Evolutionary conservation across 2,888 invertebrate species (phyloP), one percentile per base, ranked within the genome.

Genomic region (Mimachlamys varia): DNA sequence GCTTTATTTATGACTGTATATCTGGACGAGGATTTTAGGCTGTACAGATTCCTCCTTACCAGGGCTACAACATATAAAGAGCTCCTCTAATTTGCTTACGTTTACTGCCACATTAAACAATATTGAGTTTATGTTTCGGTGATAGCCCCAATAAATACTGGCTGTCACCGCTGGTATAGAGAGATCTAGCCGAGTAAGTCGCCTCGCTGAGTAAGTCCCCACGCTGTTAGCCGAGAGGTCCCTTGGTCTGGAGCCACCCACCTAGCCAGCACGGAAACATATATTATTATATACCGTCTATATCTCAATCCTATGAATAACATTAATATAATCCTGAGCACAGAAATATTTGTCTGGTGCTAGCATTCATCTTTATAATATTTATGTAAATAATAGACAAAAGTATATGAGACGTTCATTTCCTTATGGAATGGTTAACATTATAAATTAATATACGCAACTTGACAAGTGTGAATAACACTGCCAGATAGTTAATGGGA

Each of bases 301-400:
- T 62, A 62, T n/a, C 62, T 62, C 62, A 7, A 62, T 62, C 62
- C n/a, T n/a, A 62, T 62, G 62, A 62, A 62, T 62, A 62, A 62
- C 62, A 62, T 62, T 62, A 62, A 22, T 22, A 22, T n/a, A 22
- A 62, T 22, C 22, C 22, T 22, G n/a, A 7, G 22, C 15, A 62
- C 22, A 62, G 22, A 62, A 62, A n/a, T n/a, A 22, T 22, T 62
- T 62, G n/a, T 62, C 15, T 62, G 22, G n/a, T 62, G 17, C 15
- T 12, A 44, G 44, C 44, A 44, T 44, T 44, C 44, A 5, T 44
- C 44, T 44, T 44, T 44, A 62, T 62, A 62, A 62, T 62, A 62
- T 62, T 22, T 3, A 62, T 62, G 62, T 62, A 62, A 62, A 62
- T 62, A 22, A 22, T 5, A n/a, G 22, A 53, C 19, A 19, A 53